Evolutionary conservation across 2,113 vertebrate genomes (phyloP).

Genomic region (Neolamprologus brichardi): DNA sequence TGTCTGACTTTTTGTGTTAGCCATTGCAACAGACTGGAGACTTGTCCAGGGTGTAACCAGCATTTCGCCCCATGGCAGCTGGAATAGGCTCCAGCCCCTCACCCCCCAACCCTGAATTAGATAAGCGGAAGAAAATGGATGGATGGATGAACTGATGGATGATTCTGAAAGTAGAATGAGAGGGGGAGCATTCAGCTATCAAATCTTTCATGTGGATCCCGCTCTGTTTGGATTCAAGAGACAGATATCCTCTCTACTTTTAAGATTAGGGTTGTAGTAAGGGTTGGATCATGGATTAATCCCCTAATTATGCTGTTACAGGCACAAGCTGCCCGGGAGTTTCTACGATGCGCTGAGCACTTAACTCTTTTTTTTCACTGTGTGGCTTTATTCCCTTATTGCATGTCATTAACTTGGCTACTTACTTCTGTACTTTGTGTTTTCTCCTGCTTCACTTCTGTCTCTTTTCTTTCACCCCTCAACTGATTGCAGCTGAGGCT

Average conservation of each 20-base stretch:
- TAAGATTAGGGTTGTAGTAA: background rate
- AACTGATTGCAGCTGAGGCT: background rate
- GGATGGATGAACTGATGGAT: background rate
- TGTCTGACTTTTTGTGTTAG: background rate
- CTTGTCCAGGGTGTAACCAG: background rate
- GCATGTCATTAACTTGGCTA: background rate
- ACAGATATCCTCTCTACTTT: background rate
- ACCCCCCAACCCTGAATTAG: background rate
- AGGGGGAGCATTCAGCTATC: background rate
- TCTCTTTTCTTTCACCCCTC: background rate
- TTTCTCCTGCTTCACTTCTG: background rate
- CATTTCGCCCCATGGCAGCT: background rate
- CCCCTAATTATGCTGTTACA: background rate
- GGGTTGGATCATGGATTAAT: background rate
- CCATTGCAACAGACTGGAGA: background rate
- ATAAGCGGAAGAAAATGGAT: background rate
- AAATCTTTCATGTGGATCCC: background rate
- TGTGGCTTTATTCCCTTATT: background rate
- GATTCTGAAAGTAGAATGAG: background rate
- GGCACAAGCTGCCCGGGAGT: background rate
- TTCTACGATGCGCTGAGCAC: background rate
- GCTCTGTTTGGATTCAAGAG: background rate
- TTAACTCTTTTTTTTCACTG: background rate
- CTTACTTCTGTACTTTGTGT: background rate
- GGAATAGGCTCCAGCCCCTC: background rate